Evolutionary conservation across 2,113 vertebrate genomes (phyloP).

Genomic region (Bubo scandiacus): DNA sequence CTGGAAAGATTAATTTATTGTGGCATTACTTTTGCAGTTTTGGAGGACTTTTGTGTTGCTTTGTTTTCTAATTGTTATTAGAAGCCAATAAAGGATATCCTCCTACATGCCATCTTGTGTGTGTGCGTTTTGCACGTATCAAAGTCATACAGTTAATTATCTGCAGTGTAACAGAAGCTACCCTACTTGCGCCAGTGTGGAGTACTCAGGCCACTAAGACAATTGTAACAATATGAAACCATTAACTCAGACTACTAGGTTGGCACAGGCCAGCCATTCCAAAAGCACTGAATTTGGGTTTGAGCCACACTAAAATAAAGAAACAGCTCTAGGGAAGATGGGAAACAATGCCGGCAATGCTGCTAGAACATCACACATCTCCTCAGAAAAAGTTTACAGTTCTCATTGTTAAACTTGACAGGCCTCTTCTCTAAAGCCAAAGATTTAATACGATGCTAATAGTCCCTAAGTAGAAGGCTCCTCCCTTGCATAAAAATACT

Average conservation of each 20-base stretch:
- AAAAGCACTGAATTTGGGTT: not conserved
- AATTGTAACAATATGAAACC: not conserved
- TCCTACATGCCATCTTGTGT: not conserved
- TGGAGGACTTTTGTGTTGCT: not conserved
- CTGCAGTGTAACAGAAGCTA: not conserved
- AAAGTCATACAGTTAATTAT: not conserved
- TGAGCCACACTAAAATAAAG: not conserved
- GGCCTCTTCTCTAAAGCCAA: not conserved
- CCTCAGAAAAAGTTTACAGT: not conserved
- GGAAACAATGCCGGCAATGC: not conserved
- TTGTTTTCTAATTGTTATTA: not conserved
- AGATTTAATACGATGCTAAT: not conserved
- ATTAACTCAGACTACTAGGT: constrained; percentile 11
- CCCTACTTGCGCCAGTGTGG: accelerated
- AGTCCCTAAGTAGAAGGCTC: not conserved
- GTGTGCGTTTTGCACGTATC: not conserved
- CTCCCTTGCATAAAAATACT: not conserved
- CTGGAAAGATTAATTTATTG: not conserved
- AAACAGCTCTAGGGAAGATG: not conserved
- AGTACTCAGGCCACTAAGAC: not conserved
- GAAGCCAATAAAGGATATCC: not conserved
- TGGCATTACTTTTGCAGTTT: not conserved
- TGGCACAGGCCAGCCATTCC: not conserved
- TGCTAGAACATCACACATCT: not conserved
- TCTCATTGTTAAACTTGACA: constrained; percentile 22